Percentiles rank a stretch among this genome's conserved stretches.
These are phyloP conservation scores for Drosophila sulfurigaster DNA, from an alignment of 1,140 invertebrate genomes.

Conservation along the genomic window DNA sequence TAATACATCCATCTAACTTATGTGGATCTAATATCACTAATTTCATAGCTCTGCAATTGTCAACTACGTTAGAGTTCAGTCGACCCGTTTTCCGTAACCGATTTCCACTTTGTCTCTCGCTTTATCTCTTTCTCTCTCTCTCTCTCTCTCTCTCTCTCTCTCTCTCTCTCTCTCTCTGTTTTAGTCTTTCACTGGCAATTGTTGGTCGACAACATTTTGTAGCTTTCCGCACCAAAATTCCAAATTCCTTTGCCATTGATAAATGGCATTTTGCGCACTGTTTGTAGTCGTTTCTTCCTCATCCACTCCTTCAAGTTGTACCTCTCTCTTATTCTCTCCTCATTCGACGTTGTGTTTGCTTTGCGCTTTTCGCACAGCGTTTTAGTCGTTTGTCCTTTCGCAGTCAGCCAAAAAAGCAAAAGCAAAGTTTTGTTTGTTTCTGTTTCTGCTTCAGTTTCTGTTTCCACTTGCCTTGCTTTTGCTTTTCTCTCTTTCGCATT, in stretches of 20 bases:
- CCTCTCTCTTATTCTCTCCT: constrained; percentile 16
- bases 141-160: background rate
- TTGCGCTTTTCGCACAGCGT: constrained; percentile 41
- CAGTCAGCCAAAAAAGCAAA: constrained; percentile 47
- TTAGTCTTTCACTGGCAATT: background rate
- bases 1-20: background rate
- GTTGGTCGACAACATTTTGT: constrained; percentile 52
- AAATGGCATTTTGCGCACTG: constrained; percentile 70
- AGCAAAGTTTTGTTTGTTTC: constrained; percentile 72
- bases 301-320: constrained; percentile 43
- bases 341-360: constrained; percentile 26
- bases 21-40: background rate
- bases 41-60: background rate
- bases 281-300: constrained; percentile 63
- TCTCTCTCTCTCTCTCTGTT: background rate
- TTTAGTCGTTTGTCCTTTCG: constrained; percentile 65
- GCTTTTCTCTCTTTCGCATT: constrained; percentile 33
- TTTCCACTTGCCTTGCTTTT: constrained; percentile 70
- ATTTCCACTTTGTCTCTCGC: constrained; percentile 6
- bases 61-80: constrained; percentile 5
- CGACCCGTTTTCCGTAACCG: background rate
- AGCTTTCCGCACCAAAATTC: constrained; percentile 64
- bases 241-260: constrained; percentile 77
- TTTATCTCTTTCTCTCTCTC: background rate
- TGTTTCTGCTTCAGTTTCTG: constrained; percentile 24